Evolutionary conservation across 2,888 invertebrate species (phyloP).

Genomic region (Blastobasis adustella): DNA sequence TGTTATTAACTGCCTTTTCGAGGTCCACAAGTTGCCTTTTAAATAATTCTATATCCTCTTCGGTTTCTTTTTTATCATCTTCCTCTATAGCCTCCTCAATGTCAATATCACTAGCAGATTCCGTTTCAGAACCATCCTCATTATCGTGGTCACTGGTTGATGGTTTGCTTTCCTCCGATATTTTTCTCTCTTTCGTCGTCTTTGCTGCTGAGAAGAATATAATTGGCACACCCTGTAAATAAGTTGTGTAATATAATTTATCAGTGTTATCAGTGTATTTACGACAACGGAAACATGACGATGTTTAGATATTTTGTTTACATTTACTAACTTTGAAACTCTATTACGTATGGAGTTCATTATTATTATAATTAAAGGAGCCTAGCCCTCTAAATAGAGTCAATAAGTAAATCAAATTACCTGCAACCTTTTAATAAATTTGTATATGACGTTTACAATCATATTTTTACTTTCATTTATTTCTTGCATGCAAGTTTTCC

Average conservation of each 20-base stretch:
- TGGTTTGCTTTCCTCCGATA: conserved; percentile 46
- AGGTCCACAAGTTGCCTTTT: conserved; percentile 68
- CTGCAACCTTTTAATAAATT: too few relatives aligned
- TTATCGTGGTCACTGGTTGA: conserved; percentile 13
- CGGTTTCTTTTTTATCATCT: conserved; percentile 37
- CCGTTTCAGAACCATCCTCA: conserved; percentile 39
- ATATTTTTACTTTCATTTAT: too few relatives aligned
- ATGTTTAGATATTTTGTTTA: not conserved
- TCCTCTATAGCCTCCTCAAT: conserved; percentile 28
- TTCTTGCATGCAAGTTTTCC: too few relatives aligned
- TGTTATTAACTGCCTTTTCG: conserved; percentile 67
- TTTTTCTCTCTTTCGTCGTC: conserved; percentile 66
- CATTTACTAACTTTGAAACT: not conserved
- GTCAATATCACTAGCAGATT: conserved; percentile 39
- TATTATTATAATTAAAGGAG: too few relatives aligned
- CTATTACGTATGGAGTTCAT: not conserved
- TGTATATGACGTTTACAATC: too few relatives aligned
- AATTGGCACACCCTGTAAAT: conserved; percentile 75
- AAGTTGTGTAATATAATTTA: not conserved
- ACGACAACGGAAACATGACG: too few relatives aligned
- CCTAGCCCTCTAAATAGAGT: too few relatives aligned
- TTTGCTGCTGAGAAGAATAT: conserved; percentile 94
- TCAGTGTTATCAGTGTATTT: too few relatives aligned
- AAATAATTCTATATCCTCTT: conserved; percentile 61
- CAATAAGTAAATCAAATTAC: too few relatives aligned